These are phyloP conservation scores for Drosophila kambysellisi DNA, from an alignment of 2,888 invertebrate species.

Conservation along the genomic window DNA sequence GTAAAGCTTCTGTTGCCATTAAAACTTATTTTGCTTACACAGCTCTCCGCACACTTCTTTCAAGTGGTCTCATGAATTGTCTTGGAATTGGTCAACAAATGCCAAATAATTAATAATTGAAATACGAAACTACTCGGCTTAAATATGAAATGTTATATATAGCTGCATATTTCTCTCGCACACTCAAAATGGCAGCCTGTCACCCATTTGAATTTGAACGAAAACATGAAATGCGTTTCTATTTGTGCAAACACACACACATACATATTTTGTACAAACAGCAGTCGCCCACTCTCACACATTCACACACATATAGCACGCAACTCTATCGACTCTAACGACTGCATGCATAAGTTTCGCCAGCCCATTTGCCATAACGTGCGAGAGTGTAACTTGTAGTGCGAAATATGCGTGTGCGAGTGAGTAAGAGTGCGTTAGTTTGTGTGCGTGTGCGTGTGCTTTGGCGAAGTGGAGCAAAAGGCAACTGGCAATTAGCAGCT, in stretches of 20 bases:
- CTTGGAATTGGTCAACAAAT: constrained; percentile 33
- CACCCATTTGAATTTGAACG: constrained; percentile 27
- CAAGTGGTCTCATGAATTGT: constrained; percentile 11
- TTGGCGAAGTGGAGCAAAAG: constrained; percentile 57
- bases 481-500: constrained; percentile 52
- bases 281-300: constrained; percentile 15
- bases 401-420: constrained; percentile 22
- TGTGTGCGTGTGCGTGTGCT: constrained; percentile 11
- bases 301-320: constrained; percentile 13
- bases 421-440: constrained; percentile 6
- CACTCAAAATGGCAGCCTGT: constrained; percentile 26
- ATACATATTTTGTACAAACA: constrained; percentile 8
- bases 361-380: constrained; percentile 32
- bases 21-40: constrained; percentile 4
- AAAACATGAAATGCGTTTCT: constrained; percentile 73
- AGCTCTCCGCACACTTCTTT: constrained; percentile 20
- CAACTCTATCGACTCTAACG: constrained; percentile 19
- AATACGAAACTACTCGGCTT: constrained; percentile 10
- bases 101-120: constrained; percentile 12
- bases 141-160: not conserved
- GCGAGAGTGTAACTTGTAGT: constrained; percentile 32
- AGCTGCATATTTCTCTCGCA: constrained; percentile 17
- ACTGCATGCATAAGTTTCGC: constrained; percentile 55
- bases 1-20: constrained; percentile 2
- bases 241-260: constrained; percentile 64